Evolutionary conservation across 2,113 vertebrate genomes (phyloP), one percentile per base, ranked within the genome.

Genomic region (Poeciliopsis prolifica): DNA sequence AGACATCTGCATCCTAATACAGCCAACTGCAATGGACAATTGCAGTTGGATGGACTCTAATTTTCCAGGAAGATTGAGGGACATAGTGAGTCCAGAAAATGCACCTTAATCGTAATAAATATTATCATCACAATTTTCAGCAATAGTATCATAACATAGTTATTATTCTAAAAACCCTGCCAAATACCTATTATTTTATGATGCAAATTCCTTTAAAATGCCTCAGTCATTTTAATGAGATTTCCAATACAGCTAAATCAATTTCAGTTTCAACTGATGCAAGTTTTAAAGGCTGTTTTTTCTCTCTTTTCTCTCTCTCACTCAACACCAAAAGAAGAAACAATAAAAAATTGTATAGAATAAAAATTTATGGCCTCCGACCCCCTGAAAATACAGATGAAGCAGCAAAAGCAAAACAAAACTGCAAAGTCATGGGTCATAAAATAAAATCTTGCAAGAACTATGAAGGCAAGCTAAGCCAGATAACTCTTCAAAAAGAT

Each of bases 121-220:
- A 48, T 48, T 48, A 17, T 19, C 17, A 1, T 48, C 44, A 19
- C 17, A 48, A 5, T 5, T 48, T 48, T 48, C 44, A 48, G 14
- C 17, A 48, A 48, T 17, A 48, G 17, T 19, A 17, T 48, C 15
- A 17, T 15, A 42, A 42, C 4, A 42, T 15, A 19, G 4, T 19
- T 1, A 1, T 48, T 48, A 6, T 19, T 17, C 44, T 48, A 48
- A 48, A 48, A 42, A 42, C 40, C 40, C 4, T 14, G 15, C 60
- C 37, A 33, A 24, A 17, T 35, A 31, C 31, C 33, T 31, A 62
- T n/a, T 62, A 35, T n/a, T 19, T 65, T 33, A 61, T 65, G n/a
- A 40, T 15, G 26, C 15, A 61, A 62, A 72, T 51, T 35, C 65
- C 35, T 60, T 71, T 26, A 30, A 63, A 63, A 30, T n/a, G 70